Evolutionary conservation across 2,888 invertebrate genomes (phyloP).

Genomic region (Panopea generosa): DNA sequence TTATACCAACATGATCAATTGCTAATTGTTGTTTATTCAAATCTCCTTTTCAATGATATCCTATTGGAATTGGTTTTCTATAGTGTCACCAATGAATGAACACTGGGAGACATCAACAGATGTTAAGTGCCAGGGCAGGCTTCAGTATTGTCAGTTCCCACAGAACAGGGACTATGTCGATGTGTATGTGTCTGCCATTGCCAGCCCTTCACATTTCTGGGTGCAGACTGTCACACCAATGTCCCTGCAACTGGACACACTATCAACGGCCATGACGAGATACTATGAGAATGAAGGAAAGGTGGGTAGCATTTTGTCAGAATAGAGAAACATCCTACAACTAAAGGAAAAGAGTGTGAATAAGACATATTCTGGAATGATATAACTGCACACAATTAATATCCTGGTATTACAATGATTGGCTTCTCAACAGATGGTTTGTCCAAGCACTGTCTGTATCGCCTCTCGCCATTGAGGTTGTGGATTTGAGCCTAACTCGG

Average conservation of each 20-base stretch:
- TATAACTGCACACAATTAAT: not conserved
- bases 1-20: too few relatives aligned
- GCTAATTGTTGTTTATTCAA: too few relatives aligned
- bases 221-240: slow-evolving; percentile 91
- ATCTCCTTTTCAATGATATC: too few relatives aligned
- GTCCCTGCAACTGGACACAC: slow-evolving; percentile 91
- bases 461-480: too few relatives aligned
- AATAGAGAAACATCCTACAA: not conserved
- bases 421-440: too few relatives aligned
- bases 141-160: slow-evolving; percentile 9
- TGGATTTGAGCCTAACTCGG: too few relatives aligned
- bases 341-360: not conserved
- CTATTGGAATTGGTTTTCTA: too few relatives aligned
- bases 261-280: slow-evolving; percentile 93
- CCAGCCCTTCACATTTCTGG: slow-evolving; percentile 93
- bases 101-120: not conserved
- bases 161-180: slow-evolving; percentile 86
- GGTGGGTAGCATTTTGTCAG: slow-evolving; percentile 9
- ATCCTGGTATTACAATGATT: too few relatives aligned
- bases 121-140: not conserved
- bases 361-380: too few relatives aligned
- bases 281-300: slow-evolving; percentile 88
- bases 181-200: slow-evolving; percentile 94
- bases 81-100: slow-evolving; percentile 22
- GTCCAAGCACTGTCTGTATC: too few relatives aligned